Percentiles rank a stretch among this genome's conserved stretches.
Conservation (phyloP, 2,888 invertebrate species). For the Trichacis sp. region DNA sequence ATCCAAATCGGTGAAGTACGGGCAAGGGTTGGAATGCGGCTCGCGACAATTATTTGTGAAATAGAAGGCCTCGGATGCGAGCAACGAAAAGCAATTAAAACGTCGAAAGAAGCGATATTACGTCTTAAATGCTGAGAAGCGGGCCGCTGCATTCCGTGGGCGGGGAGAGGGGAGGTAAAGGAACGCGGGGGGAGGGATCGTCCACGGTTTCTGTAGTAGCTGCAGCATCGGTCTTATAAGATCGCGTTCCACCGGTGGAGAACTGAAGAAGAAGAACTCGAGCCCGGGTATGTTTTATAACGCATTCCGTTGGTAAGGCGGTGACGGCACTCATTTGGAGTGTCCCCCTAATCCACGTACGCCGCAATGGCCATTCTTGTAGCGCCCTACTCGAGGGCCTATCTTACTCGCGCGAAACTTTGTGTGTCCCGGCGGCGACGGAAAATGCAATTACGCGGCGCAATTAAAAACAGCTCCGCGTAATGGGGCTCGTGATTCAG, state of each 20-base stretch:
- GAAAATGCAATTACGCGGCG: background rate
- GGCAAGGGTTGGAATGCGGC: conserved; percentile 8
- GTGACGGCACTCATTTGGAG: conserved; percentile 49
- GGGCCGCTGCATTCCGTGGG: conserved; percentile 22
- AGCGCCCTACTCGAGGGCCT: conserved; percentile 10
- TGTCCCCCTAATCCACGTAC: conserved; percentile 35
- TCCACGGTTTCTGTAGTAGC: conserved; percentile 15
- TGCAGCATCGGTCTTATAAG: conserved; percentile 8
- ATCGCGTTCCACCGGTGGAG: too few relatives aligned
- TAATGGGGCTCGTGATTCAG: background rate
- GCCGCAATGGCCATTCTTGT: conserved; percentile 14
- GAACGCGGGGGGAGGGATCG: conserved; percentile 1
- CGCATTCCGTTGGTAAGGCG: conserved; percentile 44
- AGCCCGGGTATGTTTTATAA: conserved; percentile 38
- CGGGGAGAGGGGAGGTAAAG: conserved; percentile 3
- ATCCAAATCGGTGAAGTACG: conserved; percentile 17
- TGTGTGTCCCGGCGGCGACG: background rate
- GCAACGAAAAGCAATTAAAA: conserved; percentile 46
- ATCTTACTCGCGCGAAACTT: conserved; percentile 1
- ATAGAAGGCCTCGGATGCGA: conserved; percentile 15
- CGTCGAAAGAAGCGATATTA: conserved; percentile 49
- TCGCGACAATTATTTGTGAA: conserved; percentile 23
- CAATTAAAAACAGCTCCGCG: background rate
- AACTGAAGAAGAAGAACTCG: background rate
- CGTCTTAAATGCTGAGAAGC: conserved; percentile 31